A percentile compares a stretch with the other conserved stretches of the same genome.
phyloP scores from a whole-genome alignment of 2,888 invertebrate genomes.

The Stomorhina lunata region DNA sequence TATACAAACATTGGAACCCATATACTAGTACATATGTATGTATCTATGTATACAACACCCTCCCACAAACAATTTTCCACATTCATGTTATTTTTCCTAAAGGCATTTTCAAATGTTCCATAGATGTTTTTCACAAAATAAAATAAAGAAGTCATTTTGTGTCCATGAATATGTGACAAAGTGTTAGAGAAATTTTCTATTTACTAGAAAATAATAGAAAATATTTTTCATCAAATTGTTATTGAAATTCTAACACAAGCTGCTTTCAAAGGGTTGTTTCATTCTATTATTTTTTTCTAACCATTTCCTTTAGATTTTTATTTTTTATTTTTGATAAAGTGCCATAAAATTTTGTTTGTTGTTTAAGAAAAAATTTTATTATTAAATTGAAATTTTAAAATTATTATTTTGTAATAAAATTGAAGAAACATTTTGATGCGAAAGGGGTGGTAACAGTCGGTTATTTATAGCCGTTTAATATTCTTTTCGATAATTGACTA shows the following conservation, averaged over 20 bases:
- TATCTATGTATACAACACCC: no score
- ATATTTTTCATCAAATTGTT: constrained; percentile 54
- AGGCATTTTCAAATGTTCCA: constrained; percentile 42
- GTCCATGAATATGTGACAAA: neutral
- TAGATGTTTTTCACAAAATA: constrained; percentile 25
- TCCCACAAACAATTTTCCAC: constrained; percentile 26
- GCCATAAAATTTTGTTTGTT: constrained; percentile 36
- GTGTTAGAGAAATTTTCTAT: constrained; percentile 19
- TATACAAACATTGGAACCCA: neutral
- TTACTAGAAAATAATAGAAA: constrained; percentile 43
- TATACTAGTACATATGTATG: neutral
- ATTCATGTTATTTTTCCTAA: constrained; percentile 32
- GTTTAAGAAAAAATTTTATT: constrained; percentile 6
- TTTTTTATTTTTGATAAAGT: constrained; percentile 13
- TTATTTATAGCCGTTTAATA: constrained; percentile 10
- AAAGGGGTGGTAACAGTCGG: constrained; percentile 10
- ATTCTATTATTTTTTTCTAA: neutral
- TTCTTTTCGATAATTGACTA: constrained; percentile 11
- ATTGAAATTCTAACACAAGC: constrained; percentile 35
- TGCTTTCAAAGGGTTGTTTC: constrained; percentile 40
- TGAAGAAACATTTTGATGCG: neutral
- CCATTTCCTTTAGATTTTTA: neutral
- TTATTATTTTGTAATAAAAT: constrained; percentile 42
- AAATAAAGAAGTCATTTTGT: neutral
- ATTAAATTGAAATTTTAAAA: constrained; percentile 42